Evolutionary conservation across 2,113 vertebrate genomes (phyloP).

Genomic region (Pluvialis apricaria): DNA sequence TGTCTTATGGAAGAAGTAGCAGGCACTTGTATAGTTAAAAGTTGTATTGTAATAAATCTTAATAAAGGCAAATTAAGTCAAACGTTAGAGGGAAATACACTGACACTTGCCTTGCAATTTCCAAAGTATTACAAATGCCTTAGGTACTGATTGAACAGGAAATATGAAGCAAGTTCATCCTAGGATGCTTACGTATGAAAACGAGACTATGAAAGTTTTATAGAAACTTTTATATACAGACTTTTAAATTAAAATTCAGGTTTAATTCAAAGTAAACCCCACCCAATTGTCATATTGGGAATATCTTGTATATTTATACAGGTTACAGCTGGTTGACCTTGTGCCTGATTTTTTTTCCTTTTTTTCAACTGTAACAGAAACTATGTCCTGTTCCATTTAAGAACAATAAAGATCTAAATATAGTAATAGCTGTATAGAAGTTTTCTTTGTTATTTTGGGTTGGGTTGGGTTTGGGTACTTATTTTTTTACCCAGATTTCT

Average conservation of each 20-base stretch:
- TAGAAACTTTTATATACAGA: not conserved
- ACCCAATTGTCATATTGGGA: not conserved
- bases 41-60: not conserved
- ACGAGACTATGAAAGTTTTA: not conserved
- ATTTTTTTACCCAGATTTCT: not conserved
- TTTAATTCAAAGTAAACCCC: not conserved
- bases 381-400: not conserved
- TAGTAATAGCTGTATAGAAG: not conserved
- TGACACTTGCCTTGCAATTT: not conserved
- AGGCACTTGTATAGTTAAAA: not conserved
- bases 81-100: not conserved
- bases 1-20: not conserved
- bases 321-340: not conserved
- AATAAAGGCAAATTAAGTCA: not conserved
- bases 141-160: not conserved
- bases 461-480: not conserved
- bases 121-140: not conserved
- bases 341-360: not conserved
- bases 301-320: not conserved
- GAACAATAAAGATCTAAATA: not conserved
- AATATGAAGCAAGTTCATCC: not conserved
- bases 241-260: not conserved
- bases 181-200: not conserved
- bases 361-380: not conserved
- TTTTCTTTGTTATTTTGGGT: not conserved